Evolutionary conservation across 2,797 vertebrate species (phyloP).

Genomic region (Notolepis coatsorum): DNA sequence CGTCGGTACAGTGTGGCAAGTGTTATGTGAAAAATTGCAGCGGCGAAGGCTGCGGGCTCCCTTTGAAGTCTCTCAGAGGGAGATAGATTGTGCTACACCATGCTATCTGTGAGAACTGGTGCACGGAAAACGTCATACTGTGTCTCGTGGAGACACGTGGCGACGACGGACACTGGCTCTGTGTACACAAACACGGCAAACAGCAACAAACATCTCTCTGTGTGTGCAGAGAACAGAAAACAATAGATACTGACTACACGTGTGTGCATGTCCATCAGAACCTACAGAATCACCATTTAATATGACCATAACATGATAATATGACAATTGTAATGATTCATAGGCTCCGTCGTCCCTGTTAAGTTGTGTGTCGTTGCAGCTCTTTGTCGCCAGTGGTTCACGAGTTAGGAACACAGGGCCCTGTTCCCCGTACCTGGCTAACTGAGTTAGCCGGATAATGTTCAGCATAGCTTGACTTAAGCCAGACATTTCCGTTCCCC

Average conservation of each 20-base stretch:
- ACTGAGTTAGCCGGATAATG: too few species aligned
- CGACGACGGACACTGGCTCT: too few species aligned
- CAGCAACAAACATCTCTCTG: background rate
- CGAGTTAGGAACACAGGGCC: too few species aligned
- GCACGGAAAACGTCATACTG: background rate
- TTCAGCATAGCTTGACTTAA: too few species aligned
- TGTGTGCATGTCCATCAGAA: background rate
- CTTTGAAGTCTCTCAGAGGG: conserved; percentile 17
- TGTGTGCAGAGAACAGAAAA: background rate
- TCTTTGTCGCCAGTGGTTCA: too few species aligned
- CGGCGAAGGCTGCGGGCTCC: conserved; percentile 7
- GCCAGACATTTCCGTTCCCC: too few species aligned
- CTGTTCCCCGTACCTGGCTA: too few species aligned
- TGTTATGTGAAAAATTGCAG: background rate
- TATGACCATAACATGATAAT: too few species aligned
- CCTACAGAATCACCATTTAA: background rate
- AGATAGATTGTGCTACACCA: conserved; percentile 25
- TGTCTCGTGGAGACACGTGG: conserved; percentile 11
- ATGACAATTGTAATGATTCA: too few species aligned
- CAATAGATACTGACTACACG: background rate
- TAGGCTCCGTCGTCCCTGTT: too few species aligned
- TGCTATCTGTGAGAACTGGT: conserved; percentile 20
- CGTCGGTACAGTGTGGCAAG: background rate
- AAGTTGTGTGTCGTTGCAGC: too few species aligned
- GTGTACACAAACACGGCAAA: too few species aligned